Base-by-base conservation (phyloP, 1,140 invertebrate species). In the Drosophila carrolli region DNA sequence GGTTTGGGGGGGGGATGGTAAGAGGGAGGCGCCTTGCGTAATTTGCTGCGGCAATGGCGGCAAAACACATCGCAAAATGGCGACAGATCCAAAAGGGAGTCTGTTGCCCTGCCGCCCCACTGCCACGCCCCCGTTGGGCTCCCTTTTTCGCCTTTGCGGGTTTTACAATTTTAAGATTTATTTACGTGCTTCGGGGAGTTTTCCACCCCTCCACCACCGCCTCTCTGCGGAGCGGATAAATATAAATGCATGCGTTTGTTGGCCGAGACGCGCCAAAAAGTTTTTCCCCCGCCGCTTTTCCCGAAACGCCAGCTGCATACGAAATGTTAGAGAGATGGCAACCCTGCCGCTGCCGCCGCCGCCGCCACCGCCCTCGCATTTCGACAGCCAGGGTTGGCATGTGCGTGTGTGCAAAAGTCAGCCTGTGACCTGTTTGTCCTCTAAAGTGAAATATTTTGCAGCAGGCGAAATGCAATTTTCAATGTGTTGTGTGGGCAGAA, bases 391-490 rank as follows among this genome's bases (percentile, higher is more conserved):
- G 67, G 66, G 50, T 35, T 71, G 44, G 44, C 41, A 60, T 63
- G 46, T 70, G 44, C 47, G 60, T 57, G 59, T 71, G 80, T 73
- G 81, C 60, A 74, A 88, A 86, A 88, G 84, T 88, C 83, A 88
- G 88, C 88, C 83, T 89, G 89, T 91, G 89, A 91, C 89, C 89
- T 91, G 89, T 91, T 91, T 86, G 89, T 91, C 89, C 89, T 91
- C 89, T 89, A 91, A 91, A 91, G 84, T 91, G 89, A 91, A 91
- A 91, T 91, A 91, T 90, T 90, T 91, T 81, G 70, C 57, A 71
- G 82, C 83, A 71, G 75, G 82, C 82, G 66, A 86, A 86, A 78
- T 86, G 82, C 82, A 86, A 86, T 86, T 86, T 73, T 72, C 78
- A 72, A 60, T 71, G 75, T 73, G 81, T 79, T 83, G 37, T 83